Evolutionary conservation across 1,140 invertebrate species (phyloP), one percentile per base, ranked within the genome.

Genomic region (Philotrypesis tridentata): DNA sequence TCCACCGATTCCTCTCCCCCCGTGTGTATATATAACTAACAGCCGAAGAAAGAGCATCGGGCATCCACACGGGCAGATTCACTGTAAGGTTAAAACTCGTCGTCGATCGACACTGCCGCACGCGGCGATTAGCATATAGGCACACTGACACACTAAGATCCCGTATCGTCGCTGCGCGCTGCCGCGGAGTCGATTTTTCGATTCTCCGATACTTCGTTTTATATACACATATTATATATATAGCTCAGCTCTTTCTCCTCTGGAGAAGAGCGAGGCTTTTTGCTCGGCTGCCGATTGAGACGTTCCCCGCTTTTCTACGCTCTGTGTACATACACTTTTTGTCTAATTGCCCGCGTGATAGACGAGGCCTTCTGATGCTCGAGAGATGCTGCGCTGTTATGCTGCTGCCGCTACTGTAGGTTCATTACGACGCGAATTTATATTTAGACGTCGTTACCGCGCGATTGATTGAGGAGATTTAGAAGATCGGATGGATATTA

Each of bases 121-220:
- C 12, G 6, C 40, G n/a, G n/a, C 83, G 85, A 90, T 90, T 90
- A 91, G 89, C 89, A 90, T 90, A 90, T 86, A 89, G 89, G 84
- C 89, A 90, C 87, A 90, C 89, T 91, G 90, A 91, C 90, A 91
- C 76, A 90, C 89, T 90, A 91, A 90, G 85, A 88, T 88, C 85
- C 61, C 70, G 71, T 86, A 88, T 87, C 85, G 82, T 17, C 21
- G 84, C 85, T 84, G 85, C n/a, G 84, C 33, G 14, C 48, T 17
- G 21, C 17, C 43, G 33, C 33, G 60, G 48, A n/a, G 37, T 27
- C 11, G 68, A 5, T 68, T 68, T 43, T 84, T 85, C 55, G 23
- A 72, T 55, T 76, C 78, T 73, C 63, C 65, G 70, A 83, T 71
- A 21, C 33, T 86, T 82, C 82, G 75, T 82, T 84, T 81, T 80